Evolutionary conservation across 1,140 invertebrate species (phyloP), one percentile per base, ranked within the genome.

Genomic region (Drosophila sp.): DNA sequence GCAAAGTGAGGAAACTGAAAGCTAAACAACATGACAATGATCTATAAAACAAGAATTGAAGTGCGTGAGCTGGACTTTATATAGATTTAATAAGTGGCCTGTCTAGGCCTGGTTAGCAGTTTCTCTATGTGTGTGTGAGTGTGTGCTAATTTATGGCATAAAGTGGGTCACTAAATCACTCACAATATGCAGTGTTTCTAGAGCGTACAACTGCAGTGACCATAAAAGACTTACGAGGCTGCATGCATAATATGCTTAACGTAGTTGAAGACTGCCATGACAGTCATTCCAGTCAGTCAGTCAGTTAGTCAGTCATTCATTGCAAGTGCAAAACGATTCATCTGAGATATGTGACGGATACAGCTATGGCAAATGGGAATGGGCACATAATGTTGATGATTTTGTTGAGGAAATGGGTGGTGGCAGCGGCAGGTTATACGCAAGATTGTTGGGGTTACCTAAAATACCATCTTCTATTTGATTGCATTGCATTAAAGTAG

Each of bases 121-220:
- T 41, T 41, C 5, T 41, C n/a, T n/a, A 10, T 11, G 7, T 23
- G 1, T 23, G 5, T 47, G 5, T 47, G 25, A 57, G 61, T 60
- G 55, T 86, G 82, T 74, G 84, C 83, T 89, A 87, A 87, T 87
- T 87, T 89, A 87, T 74, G 84, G 54, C 62, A 67, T 72, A 79
- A 85, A 72, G 71, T 87, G 82, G 82, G 82, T 85, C 82, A 85
- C 79, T 69, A 64, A 70, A 67, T 77, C 67, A 70, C 74, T 44
- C 47, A 79, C 55, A 60, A 66, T 54, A 57, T 38, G 35, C 35
- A 38, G 35, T 38, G 65, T 87, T 87, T 86, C 83, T 86, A 86
- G 82, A 85, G 82, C 81, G 65, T 56, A 67, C 70, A 81, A 79
- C 64, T 76, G 66, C 70, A 72, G 54, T 41, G 68, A 70, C 79